These are phyloP conservation scores for Ophioninae sp. DNA, from an alignment of 2,888 invertebrate genomes.

Conservation along the genomic window DNA sequence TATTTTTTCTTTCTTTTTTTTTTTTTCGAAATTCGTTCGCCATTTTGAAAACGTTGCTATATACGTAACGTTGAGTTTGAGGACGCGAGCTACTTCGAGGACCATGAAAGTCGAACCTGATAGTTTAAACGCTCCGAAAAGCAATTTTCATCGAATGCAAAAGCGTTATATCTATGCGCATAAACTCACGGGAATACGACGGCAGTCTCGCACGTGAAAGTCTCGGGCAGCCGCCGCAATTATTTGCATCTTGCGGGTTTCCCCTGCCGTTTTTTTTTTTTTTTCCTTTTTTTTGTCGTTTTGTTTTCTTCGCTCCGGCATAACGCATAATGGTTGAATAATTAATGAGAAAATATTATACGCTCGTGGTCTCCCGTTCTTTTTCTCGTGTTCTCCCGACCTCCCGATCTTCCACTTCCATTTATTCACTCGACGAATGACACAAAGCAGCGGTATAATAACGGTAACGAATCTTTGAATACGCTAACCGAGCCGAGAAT, in stretches of 20 bases:
- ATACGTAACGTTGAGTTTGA: not conserved
- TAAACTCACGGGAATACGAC: not conserved
- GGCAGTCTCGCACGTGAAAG: conserved; percentile 19
- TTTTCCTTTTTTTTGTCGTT: conserved; percentile 18
- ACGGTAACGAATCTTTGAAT: conserved; percentile 52
- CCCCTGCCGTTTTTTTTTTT: conserved; percentile 30
- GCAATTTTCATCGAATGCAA: not conserved
- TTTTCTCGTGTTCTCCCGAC: not conserved
- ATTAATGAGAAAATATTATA: conserved; percentile 52
- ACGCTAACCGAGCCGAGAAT: conserved; percentile 13
- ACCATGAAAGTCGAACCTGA: no score
- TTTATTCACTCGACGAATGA: conserved; percentile 8
- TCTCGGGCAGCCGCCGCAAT: not conserved
- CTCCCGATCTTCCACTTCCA: not conserved
- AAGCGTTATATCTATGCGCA: not conserved
- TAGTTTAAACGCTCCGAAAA: not conserved
- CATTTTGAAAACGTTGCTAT: not conserved
- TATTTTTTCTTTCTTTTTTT: no score
- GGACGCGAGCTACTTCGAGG: no score
- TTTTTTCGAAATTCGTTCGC: no score
- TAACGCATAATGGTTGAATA: conserved; percentile 49
- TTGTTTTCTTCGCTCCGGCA: conserved; percentile 3
- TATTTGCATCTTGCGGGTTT: conserved; percentile 11
- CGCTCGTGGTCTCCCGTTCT: conserved; percentile 11
- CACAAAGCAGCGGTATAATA: conserved; percentile 33